Base-by-base conservation (phyloP, 2,113 vertebrate genomes). In the Coreoperca whiteheadi region DNA sequence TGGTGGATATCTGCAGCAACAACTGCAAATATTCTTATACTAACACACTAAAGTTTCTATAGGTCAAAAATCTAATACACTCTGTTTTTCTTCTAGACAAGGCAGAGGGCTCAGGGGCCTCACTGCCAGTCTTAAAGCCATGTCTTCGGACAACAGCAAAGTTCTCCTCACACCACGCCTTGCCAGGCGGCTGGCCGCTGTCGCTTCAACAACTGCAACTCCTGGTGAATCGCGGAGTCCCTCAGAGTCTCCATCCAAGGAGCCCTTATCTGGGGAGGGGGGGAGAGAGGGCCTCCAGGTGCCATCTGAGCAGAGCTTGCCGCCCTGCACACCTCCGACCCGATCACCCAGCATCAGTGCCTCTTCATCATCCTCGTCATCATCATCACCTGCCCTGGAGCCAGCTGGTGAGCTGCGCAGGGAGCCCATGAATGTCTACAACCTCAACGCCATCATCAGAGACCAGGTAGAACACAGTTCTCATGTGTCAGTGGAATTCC, bases 381-480 rank as follows among this genome's bases (percentile, higher is more conserved):
- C 95, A 2, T 98, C 98, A 3, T 97, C 98, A 3, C 97, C 97
- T 0, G 96, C 97, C 30, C 93, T 96, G 28, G 97, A 98, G 30
- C 96, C 97, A 0, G 95, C 94, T 1, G 74, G 88, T 18, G 98
- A 99, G 90, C 96, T 96, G 82, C 97, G 98, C 61, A 96, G 96
- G 81, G 98, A 99, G 93, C 98, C 97, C 28, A 96, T 97, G 96
- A 99, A 98, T 87, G 97, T 99, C 93, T 97, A 98, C 94, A 98
- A 98, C 95, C 97, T 99, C 81, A 98, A 97, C 30, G 97, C 98
- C 90, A 98, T 99, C 79, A 96, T 99, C 92, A 95, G 97, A 91
- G 98, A 99, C 90, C 98, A 99, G 97, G 98, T 99, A 93, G 94
- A 95, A 87, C 95, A 96, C 72, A 89, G 6, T 10, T 39, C 20